phyloP scores from a whole-genome alignment of 2,113 vertebrate species.

The Camelus bactrianus region DNA sequence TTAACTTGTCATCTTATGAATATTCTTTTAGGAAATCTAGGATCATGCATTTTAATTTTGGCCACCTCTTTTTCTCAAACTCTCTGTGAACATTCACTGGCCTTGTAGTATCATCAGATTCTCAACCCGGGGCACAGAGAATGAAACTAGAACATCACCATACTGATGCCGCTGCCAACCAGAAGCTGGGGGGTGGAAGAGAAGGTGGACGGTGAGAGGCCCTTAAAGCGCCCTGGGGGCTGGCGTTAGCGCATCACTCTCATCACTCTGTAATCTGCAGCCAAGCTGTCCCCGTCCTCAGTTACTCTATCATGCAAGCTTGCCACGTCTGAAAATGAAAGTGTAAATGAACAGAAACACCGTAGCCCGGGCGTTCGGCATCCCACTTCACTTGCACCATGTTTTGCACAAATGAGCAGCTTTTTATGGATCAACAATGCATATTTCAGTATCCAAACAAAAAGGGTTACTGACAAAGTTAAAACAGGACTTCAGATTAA shows the following conservation, averaged over 20 bases:
- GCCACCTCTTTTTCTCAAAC: neutral
- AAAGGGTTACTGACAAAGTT: neutral
- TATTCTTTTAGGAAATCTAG: neutral
- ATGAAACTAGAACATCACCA: neutral
- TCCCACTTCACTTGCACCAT: neutral
- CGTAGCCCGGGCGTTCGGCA: neutral
- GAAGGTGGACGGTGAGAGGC: neutral
- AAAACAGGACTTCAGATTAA: neutral
- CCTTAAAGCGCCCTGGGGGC: neutral
- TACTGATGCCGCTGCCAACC: neutral
- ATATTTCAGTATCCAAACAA: neutral
- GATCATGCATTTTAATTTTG: slow-evolving; percentile 3
- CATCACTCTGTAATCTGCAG: neutral
- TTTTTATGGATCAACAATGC: neutral
- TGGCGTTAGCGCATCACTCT: too few relatives aligned
- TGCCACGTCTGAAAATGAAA: neutral
- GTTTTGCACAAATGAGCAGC: neutral
- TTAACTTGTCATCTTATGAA: neutral
- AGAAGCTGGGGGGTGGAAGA: neutral
- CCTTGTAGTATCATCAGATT: neutral
- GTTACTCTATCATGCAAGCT: neutral
- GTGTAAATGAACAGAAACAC: neutral
- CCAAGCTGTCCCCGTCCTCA: neutral
- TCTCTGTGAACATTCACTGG: neutral
- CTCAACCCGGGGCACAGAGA: neutral